Evolutionary conservation across 2,888 invertebrate species (phyloP).

Genomic region (Epistrophe grossulariae): DNA sequence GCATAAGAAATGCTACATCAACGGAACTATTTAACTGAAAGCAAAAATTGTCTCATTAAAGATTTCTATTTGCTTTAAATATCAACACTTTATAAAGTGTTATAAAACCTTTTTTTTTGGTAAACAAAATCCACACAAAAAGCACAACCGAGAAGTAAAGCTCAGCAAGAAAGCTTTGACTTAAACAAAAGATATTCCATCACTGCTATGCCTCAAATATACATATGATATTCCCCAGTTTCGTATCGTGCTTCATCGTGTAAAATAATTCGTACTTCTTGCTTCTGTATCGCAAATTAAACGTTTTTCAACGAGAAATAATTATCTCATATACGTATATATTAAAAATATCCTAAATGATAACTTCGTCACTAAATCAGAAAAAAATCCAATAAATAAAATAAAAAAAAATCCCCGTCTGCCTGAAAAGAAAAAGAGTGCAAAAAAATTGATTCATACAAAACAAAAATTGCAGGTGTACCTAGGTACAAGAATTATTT

Average conservation of each 20-base stretch:
- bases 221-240: constrained; percentile 36
- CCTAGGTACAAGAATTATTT: constrained; percentile 10
- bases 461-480: constrained; percentile 14
- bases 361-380: constrained; percentile 15
- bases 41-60: too few relatives aligned
- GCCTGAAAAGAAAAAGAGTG: neutral
- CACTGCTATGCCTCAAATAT: neutral
- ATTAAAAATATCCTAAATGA: neutral
- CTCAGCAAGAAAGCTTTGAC: constrained; percentile 52
- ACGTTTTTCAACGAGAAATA: constrained; percentile 19
- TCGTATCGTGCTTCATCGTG: constrained; percentile 56
- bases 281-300: constrained; percentile 21
- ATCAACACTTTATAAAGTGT: too few relatives aligned
- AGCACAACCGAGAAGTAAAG: constrained; percentile 65
- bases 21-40: too few relatives aligned
- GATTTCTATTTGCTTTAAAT: too few relatives aligned
- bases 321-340: neutral
- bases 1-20: too few relatives aligned
- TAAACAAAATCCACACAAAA: neutral
- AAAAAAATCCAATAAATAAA: neutral
- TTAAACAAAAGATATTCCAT: constrained; percentile 4
- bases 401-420: neutral
- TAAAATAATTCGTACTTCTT: constrained; percentile 45
- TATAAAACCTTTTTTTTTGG: too few relatives aligned
- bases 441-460: neutral